Evolutionary conservation across 2,797 vertebrate species (phyloP).

Genomic region (Argyrosomus regius): DNA sequence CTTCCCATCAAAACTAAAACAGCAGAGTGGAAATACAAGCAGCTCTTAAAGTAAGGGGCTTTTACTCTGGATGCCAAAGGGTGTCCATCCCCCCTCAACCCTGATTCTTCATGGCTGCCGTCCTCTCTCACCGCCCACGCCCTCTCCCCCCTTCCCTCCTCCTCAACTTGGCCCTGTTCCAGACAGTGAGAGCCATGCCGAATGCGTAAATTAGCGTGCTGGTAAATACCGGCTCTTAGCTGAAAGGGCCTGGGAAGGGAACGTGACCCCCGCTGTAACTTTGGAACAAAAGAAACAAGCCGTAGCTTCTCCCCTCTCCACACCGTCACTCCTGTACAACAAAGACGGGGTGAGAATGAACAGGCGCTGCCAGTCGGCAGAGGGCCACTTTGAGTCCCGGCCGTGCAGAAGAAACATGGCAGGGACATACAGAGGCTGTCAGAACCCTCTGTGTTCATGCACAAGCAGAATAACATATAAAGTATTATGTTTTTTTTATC

Average conservation of each 20-base stretch:
- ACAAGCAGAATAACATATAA: constrained; percentile 4
- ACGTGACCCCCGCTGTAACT: constrained; percentile 70
- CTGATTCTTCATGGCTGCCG: constrained; percentile 32
- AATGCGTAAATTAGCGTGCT: constrained; percentile 75
- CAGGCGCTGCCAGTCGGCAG: constrained; percentile 44
- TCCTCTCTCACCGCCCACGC: constrained; percentile 10
- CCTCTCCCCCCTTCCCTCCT: constrained; percentile 2
- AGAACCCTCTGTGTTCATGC: constrained; percentile 25
- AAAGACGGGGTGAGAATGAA: constrained; percentile 60
- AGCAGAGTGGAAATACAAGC: neutral
- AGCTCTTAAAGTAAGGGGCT: neutral
- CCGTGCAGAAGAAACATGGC: constrained; percentile 60
- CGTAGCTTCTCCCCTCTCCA: constrained; percentile 51
- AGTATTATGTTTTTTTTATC: neutral
- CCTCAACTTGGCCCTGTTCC: constrained; percentile 54
- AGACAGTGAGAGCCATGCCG: constrained; percentile 62
- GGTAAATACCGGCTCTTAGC: constrained; percentile 64
- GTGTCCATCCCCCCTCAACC: neutral
- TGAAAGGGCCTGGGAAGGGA: constrained; percentile 65
- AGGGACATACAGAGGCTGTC: constrained; percentile 34
- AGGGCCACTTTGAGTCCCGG: constrained; percentile 36
- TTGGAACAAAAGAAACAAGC: constrained; percentile 72
- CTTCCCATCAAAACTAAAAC: neutral
- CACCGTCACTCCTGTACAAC: constrained; percentile 46
- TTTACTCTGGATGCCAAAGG: constrained; percentile 6